Evolutionary conservation across 1,140 invertebrate genomes (phyloP), one percentile per base, ranked within the genome.

Genomic region (Zaprionus inermis): DNA sequence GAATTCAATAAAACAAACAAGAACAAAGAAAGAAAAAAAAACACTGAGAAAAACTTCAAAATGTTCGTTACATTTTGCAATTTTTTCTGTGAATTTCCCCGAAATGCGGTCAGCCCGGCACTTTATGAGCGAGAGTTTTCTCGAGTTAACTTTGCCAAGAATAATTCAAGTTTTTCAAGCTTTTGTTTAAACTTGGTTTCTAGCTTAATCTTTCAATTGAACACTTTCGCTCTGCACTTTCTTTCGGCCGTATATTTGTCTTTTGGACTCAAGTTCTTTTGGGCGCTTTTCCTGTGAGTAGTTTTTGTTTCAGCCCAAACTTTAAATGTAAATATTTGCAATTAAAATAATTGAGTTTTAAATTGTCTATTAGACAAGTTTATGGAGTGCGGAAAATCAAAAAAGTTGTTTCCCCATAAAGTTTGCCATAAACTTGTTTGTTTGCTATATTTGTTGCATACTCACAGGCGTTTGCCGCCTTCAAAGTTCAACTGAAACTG

Each of bases 1-100:
- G 78, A 82, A 72, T 82, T 82, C 79, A 82, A 82, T 82, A 83
- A 81, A 82, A 61, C 52, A 44, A 67, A 30, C 5, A 55, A 32
- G 24, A 55, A 54, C 14, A 38, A n/a, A 56, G 32, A 41, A 16
- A 41, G 5, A 24, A 4, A 2, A 24, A 4, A 4, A 4, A 24
- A 28, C 24, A 4, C 24, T 11, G 20, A 49, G 38, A 24, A 11
- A 11, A 65, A 69, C 58, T 52, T 60, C n/a, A 10, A 81, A 81
- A 73, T 73, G 68, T 34, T 49, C 16, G 46, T 11, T 52, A 41
- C 38, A 58, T 20, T 51, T 66, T 58, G 9, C n/a, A 44, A 30
- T 61, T 20, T 49, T 24, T 58, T 80, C 46, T 70, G 34, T 30
- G 10, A 22, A 24, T 63, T 51, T 36, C 30, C 20, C 30, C 24